Evolutionary conservation across 2,113 vertebrate species (phyloP).

Genomic region (Aplodontia rufa): DNA sequence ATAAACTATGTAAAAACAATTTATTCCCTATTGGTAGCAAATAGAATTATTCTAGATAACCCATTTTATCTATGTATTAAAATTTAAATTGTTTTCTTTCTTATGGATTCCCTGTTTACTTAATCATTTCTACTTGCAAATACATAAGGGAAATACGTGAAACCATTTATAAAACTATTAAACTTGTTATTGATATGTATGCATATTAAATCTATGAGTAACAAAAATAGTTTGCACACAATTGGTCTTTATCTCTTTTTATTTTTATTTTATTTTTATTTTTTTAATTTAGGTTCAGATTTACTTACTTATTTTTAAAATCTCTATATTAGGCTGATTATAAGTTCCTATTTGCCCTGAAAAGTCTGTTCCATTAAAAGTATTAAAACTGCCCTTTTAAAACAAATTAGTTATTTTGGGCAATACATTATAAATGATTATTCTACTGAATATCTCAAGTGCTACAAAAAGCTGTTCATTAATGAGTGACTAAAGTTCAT

Average conservation of each 20-base stretch:
- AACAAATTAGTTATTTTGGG: background rate
- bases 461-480: background rate
- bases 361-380: background rate
- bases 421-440: background rate
- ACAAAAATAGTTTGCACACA: conserved; percentile 10
- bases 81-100: conserved; percentile 45
- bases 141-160: background rate
- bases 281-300: no score
- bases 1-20: background rate
- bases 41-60: background rate
- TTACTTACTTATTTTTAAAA: no score
- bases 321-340: background rate
- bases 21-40: background rate
- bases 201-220: background rate
- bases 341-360: background rate
- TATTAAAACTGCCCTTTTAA: background rate
- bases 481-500: background rate
- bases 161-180: conserved; percentile 23
- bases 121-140: conserved; percentile 6
- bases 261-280: no score
- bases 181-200: background rate
- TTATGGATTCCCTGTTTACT: background rate
- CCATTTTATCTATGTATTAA: background rate
- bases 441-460: background rate
- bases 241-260: background rate